Percentiles rank a stretch among this genome's conserved stretches.
These are phyloP conservation scores for Allolobophora icterica DNA, from an alignment of 2,888 invertebrate genomes.

Conservation along the genomic window DNA sequence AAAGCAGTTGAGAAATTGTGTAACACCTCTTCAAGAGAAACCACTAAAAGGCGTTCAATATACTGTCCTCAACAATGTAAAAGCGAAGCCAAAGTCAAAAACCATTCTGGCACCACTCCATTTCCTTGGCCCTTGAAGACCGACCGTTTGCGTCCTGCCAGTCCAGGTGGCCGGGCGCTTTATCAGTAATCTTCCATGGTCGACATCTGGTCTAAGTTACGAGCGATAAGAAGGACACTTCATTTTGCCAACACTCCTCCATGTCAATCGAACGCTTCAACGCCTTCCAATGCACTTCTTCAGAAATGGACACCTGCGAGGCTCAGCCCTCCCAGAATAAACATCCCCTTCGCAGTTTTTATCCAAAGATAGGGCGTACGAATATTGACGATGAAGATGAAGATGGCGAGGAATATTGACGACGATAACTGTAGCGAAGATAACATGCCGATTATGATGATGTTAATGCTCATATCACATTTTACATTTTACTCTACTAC, in stretches of 20 bases:
- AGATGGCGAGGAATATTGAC: no score
- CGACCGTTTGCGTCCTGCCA: no score
- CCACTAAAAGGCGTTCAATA: background rate
- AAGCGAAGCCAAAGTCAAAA: background rate
- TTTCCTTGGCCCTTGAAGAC: background rate
- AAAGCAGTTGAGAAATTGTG: background rate
- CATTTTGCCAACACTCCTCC: background rate
- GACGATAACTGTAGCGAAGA: no score
- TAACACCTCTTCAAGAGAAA: no score
- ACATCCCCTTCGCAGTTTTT: background rate
- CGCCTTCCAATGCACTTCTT: background rate
- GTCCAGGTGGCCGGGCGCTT: background rate
- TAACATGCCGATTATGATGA: no score
- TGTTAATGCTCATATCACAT: no score
- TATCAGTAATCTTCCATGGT: background rate
- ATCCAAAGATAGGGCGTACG: no score
- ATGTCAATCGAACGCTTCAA: background rate
- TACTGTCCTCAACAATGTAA: background rate
- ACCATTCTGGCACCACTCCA: background rate
- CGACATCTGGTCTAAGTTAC: background rate
- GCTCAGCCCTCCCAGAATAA: background rate
- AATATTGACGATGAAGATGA: no score
- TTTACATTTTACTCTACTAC: no score
- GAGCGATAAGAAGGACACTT: background rate
- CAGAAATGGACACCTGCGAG: background rate